Evolutionary conservation across 2,888 invertebrate species (phyloP).

Genomic region (Melanophora roralis): DNA sequence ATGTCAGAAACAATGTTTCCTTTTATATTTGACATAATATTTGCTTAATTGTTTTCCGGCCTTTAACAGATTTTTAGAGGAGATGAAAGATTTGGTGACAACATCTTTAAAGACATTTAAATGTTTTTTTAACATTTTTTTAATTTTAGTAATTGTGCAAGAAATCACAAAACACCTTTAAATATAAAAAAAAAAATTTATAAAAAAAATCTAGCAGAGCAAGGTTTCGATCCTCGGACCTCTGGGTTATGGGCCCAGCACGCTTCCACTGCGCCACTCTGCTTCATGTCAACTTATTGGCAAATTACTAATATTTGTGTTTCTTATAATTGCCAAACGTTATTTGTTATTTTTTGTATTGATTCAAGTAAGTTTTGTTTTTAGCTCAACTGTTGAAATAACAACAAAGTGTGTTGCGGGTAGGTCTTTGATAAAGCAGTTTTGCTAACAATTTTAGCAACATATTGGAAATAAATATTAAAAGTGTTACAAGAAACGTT

Average conservation of each 20-base stretch:
- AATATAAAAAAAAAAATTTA: background rate
- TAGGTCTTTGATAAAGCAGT: too few relatives aligned
- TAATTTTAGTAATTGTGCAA: too few relatives aligned
- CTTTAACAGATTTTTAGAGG: constrained; percentile 18
- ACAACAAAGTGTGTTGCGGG: too few relatives aligned
- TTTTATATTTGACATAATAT: constrained; percentile 50
- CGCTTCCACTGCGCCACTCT: constrained; percentile 90
- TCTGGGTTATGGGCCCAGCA: constrained; percentile 87
- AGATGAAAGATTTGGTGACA: constrained; percentile 31
- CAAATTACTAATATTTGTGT: background rate
- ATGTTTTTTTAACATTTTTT: background rate
- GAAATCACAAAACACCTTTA: too few relatives aligned
- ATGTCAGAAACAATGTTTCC: constrained; percentile 42
- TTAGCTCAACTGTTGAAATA: too few relatives aligned
- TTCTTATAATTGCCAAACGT: background rate
- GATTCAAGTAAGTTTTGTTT: too few relatives aligned
- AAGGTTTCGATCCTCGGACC: constrained; percentile 79
- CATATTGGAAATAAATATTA: too few relatives aligned
- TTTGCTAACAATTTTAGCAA: too few relatives aligned
- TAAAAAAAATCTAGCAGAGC: constrained; percentile 73
- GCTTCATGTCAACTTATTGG: constrained; percentile 74
- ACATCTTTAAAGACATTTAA: constrained; percentile 17
- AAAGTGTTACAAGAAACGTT: too few relatives aligned
- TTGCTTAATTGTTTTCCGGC: constrained; percentile 49
- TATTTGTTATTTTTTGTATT: background rate